Evolutionary conservation across 1,140 invertebrate species (phyloP).

Genomic region (Hestina assimilis): DNA sequence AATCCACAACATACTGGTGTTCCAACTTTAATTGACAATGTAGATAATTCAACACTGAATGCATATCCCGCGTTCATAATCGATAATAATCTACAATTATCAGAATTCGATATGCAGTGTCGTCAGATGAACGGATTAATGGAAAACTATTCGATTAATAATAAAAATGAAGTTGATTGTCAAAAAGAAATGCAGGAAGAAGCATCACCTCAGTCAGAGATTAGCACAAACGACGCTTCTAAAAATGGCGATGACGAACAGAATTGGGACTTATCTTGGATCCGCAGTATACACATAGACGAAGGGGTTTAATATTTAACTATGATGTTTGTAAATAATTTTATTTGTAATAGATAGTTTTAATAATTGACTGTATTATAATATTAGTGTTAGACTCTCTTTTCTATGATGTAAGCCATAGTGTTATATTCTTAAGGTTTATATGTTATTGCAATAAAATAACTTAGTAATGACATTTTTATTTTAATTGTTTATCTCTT

Average conservation of each 20-base stretch:
- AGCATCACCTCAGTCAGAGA: constrained; percentile 25
- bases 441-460: too few relatives aligned
- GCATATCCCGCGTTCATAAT: constrained; percentile 21
- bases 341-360: not conserved
- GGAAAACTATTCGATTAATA: constrained; percentile 10
- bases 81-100: constrained; percentile 18
- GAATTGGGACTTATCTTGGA: constrained; percentile 52
- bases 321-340: not conserved
- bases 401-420: too few relatives aligned
- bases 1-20: constrained; percentile 9
- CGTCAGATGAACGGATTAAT: constrained; percentile 13
- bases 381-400: too few relatives aligned
- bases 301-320: constrained; percentile 33
- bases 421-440: too few relatives aligned
- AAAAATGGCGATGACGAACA: constrained; percentile 27
- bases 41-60: constrained; percentile 19
- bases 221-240: constrained; percentile 14
- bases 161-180: not conserved
- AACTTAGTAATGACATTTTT: too few relatives aligned
- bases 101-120: constrained; percentile 6
- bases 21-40: constrained; percentile 13
- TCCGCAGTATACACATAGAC: constrained; percentile 38
- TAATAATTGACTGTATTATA: too few relatives aligned
- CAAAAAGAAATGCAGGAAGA: constrained; percentile 22
- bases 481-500: too few relatives aligned